phyloP scores from a whole-genome alignment of 2,888 invertebrate genomes.

The Amblyteles armatorius region DNA sequence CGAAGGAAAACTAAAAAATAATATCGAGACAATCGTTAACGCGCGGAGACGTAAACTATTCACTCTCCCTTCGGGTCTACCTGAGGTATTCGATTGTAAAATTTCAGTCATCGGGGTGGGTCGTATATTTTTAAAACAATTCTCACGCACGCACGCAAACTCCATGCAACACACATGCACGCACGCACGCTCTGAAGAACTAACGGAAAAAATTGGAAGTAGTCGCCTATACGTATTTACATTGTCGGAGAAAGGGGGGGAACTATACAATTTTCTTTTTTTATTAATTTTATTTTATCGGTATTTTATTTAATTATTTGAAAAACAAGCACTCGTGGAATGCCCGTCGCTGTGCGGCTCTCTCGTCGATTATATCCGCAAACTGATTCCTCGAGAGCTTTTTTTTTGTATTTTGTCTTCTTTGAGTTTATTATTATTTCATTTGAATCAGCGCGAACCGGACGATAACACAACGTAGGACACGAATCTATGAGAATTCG shows the following conservation, averaged over 20 bases:
- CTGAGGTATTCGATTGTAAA: constrained; percentile 71
- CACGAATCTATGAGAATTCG: constrained; percentile 4
- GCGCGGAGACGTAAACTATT: constrained; percentile 15
- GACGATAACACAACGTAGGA: constrained; percentile 6
- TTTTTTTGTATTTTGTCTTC: neutral
- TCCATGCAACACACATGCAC: constrained; percentile 54
- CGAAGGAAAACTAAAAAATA: constrained; percentile 28
- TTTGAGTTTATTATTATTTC: constrained; percentile 12
- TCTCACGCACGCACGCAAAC: constrained; percentile 56
- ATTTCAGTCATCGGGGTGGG: constrained; percentile 69
- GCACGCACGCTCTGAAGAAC: constrained; percentile 44
- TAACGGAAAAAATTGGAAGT: constrained; percentile 73
- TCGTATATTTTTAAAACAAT: constrained; percentile 50
- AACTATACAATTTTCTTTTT: constrained; percentile 64
- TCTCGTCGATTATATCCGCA: neutral
- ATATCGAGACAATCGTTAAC: constrained; percentile 40
- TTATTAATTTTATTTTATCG: constrained; percentile 46
- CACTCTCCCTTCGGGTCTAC: constrained; percentile 52
- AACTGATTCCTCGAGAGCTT: constrained; percentile 15
- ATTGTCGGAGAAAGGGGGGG: constrained; percentile 37
- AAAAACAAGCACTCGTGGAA: constrained; percentile 76
- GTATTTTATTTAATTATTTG: constrained; percentile 67
- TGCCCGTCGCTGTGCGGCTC: constrained; percentile 71
- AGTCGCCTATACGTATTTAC: constrained; percentile 73
- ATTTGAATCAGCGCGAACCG: neutral